Conservation (phyloP, 2,888 invertebrate species). For the Pristionchus japonicus region DNA sequence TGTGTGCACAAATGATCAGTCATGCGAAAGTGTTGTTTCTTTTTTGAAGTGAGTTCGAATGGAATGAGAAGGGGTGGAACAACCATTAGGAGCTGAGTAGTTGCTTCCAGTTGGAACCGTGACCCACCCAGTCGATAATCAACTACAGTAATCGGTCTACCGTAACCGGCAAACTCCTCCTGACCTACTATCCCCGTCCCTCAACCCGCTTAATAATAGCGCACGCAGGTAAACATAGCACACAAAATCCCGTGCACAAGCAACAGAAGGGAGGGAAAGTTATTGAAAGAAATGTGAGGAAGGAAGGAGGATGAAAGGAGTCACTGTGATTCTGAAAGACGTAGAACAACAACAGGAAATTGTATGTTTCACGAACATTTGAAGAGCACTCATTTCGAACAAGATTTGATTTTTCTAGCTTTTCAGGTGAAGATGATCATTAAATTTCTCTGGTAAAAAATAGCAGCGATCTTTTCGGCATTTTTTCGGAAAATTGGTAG, state of each 20-base stretch:
- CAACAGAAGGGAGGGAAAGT: slow-evolving; percentile 24
- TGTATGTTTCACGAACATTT: not conserved
- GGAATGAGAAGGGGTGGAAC: not conserved
- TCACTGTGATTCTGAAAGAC: not conserved
- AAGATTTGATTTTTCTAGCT: not conserved
- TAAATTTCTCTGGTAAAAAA: not conserved
- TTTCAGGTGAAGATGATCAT: not conserved
- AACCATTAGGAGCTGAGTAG: not conserved
- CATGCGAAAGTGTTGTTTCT: slow-evolving; percentile 20
- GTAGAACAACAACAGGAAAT: not conserved
- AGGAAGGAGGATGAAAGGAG: not conserved
- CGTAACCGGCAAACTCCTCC: not conserved
- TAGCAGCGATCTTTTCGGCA: no score
- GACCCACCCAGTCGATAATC: not conserved
- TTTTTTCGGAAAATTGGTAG: no score
- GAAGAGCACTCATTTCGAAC: not conserved
- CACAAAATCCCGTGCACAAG: slow-evolving; percentile 20
- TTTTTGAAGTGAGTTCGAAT: not conserved
- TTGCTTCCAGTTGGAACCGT: not conserved
- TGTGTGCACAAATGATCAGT: slow-evolving; percentile 34
- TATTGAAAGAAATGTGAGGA: slow-evolving; percentile 37
- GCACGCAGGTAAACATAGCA: slow-evolving; percentile 31
- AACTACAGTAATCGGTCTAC: not conserved
- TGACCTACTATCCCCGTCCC: not conserved
- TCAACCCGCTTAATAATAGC: slow-evolving; percentile 2